These are phyloP conservation scores for Ceyx margarethae DNA, from an alignment of 2,113 vertebrate genomes.

Conservation along the genomic window DNA sequence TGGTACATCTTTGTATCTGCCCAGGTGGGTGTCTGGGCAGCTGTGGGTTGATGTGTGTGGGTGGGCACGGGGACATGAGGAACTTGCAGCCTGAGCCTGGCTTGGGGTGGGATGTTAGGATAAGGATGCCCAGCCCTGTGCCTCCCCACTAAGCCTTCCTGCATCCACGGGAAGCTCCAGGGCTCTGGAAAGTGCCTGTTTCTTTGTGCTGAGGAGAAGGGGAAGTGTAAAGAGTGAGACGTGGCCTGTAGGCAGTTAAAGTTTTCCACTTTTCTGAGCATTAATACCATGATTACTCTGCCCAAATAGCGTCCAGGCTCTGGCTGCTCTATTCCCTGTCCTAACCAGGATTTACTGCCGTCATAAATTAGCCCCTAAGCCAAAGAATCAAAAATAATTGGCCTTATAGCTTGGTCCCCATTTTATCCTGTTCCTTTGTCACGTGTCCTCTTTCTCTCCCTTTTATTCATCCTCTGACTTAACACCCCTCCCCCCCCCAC, in stretches of 20 bases:
- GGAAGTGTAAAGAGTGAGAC: not conserved
- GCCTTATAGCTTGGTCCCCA: not conserved
- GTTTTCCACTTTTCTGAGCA: conserved; percentile 2
- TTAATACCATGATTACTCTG: not conserved
- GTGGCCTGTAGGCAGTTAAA: not conserved
- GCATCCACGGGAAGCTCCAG: rapidly evolving
- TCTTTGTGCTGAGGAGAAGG: not conserved
- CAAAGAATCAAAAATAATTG: conserved; percentile 55
- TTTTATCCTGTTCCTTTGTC: not conserved
- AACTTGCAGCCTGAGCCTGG: not conserved
- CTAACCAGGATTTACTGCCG: not conserved
- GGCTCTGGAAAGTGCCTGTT: not conserved
- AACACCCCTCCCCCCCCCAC: too few relatives aligned
- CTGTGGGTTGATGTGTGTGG: not conserved
- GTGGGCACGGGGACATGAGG: not conserved
- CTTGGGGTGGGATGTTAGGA: too few relatives aligned
- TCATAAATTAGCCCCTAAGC: conserved; percentile 27
- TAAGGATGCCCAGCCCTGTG: rapidly evolving
- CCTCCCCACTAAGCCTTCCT: not conserved
- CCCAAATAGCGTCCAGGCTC: conserved; percentile 7
- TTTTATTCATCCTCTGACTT: not conserved
- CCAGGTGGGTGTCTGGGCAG: rapidly evolving
- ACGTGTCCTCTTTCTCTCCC: not conserved
- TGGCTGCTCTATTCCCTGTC: not conserved
- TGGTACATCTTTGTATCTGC: not conserved